Evolutionary conservation across 2,113 vertebrate genomes (phyloP).

Genomic region (Azemiops feae): DNA sequence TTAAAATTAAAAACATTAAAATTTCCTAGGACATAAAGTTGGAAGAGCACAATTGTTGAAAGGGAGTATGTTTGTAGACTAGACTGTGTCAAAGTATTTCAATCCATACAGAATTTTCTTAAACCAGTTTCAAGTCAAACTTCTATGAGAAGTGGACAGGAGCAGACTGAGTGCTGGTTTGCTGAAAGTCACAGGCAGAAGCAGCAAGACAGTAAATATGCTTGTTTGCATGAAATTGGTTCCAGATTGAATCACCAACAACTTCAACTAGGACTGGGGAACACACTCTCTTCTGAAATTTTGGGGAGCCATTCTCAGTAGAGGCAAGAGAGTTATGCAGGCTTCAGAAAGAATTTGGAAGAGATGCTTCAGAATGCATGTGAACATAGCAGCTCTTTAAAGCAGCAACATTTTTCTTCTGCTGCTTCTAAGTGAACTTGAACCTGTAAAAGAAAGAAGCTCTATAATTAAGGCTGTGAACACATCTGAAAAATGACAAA

Average conservation of each 20-base stretch:
- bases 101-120: neutral
- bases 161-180: neutral
- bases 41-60: neutral
- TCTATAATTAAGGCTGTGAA: neutral
- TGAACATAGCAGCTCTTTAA: neutral
- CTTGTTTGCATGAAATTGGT: neutral
- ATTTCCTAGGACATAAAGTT: neutral
- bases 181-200: neutral
- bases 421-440: neutral
- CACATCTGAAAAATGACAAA: neutral
- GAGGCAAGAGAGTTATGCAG: neutral
- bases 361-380: neutral
- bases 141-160: neutral
- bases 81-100: neutral
- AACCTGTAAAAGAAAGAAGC: neutral
- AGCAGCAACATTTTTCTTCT: neutral
- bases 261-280: neutral
- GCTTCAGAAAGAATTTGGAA: neutral
- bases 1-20: neutral
- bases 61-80: neutral
- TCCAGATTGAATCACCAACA: neutral
- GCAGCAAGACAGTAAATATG: neutral
- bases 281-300: neutral
- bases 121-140: neutral
- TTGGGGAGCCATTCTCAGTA: neutral